Base-by-base conservation (phyloP, 2,888 invertebrate species). In the Poecilobothrus nobilitatus region DNA sequence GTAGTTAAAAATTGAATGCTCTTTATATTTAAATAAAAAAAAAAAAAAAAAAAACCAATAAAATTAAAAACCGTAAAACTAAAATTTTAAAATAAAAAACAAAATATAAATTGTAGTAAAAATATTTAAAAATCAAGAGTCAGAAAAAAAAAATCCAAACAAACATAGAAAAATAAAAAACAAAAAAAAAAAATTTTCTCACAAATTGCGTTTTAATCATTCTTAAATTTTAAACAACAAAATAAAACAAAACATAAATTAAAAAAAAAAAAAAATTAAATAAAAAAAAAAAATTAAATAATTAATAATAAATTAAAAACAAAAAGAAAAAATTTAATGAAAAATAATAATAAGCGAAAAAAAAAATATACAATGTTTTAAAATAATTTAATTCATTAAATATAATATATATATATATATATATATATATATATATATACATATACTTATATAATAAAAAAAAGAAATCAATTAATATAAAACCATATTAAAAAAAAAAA, bases 81-180 rank as follows among this genome's bases (percentile, higher is more conserved):
- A 66, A 34, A 22, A 18, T 18, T 20, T 53, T 61, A n/a, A 65
- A 68, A 27, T 62, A 65, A 66, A 33, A 67, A 71, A 71, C 69
- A n/a, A 53, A 68, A 27, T 62, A 65, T 34, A 33, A 67, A 71
- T 71, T 70, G 71, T 68, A 70, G 71, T 69, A 71, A 71, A 70
- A 71, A 71, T 67, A 68, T 70, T 71, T 71, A 72, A 71, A 72
- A 71, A 71, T 72, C 27, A 69, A 69, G 71, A 71, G 70, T 69
- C 27, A 68, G 61, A 63, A 66, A 67, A 65, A n/a, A 68, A 67
- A 71, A 34, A 69, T 67, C 22, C 73, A 74, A 72, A 68, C 74
- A 69, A 71, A 73, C 71, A 67, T 33, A 22, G 41, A 65, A 41
- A 62, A 66, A 67, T 66, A 67, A 71, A 68, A 21, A 22, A 66